These are phyloP conservation scores for Lophochroa leadbeateri DNA, from an alignment of 2,113 vertebrate genomes.

Conservation along the genomic window DNA sequence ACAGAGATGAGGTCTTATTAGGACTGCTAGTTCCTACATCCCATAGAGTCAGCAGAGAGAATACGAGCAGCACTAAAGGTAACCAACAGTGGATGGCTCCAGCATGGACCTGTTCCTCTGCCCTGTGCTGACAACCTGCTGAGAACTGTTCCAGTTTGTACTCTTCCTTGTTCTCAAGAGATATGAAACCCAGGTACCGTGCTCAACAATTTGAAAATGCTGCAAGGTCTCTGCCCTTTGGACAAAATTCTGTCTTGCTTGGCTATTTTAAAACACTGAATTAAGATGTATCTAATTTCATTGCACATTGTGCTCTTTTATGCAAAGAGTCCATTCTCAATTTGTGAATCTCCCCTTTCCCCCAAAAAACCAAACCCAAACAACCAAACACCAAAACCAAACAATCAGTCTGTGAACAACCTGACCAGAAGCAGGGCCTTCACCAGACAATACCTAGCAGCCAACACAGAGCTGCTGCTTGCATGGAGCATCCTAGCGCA, in stretches of 20 bases:
- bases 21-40: background rate
- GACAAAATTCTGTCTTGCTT: background rate
- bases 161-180: background rate
- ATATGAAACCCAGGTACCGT: background rate
- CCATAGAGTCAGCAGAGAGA: background rate
- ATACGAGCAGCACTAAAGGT: background rate
- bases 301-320: background rate
- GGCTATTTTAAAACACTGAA: background rate
- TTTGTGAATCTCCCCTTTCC: background rate
- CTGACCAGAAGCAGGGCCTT: background rate
- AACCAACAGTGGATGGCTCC: background rate
- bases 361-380: background rate
- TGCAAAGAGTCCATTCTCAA: background rate
- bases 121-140: background rate
- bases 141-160: background rate
- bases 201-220: background rate
- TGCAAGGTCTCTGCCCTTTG: background rate
- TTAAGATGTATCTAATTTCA: background rate
- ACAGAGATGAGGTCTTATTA: background rate
- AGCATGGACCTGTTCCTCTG: background rate
- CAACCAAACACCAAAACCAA: background rate
- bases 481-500: fast-evolving
- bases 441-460: background rate
- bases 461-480: background rate
- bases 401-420: background rate